Percentiles rank a stretch among this genome's conserved stretches.
Conservation (phyloP, 1,140 invertebrate genomes). For the Pseudomyrmex dendroicus region DNA sequence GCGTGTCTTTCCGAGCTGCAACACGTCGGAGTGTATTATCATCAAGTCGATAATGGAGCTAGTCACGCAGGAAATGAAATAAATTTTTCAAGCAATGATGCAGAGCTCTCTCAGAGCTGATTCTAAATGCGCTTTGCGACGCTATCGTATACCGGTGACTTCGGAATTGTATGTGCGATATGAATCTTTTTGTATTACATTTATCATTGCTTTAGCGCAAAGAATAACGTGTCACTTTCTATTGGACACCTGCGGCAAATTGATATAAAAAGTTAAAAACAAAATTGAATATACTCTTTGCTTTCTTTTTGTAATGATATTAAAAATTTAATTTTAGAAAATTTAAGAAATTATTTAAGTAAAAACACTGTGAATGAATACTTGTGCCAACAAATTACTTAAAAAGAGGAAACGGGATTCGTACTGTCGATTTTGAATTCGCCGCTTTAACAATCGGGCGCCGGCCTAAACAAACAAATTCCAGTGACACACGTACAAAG, state of each 20-base stretch:
- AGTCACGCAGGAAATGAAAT: not conserved
- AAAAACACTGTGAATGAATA: not conserved
- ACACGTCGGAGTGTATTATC: not conserved
- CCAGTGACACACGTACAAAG: not conserved
- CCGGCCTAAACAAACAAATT: constrained; percentile 32
- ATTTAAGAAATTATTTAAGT: no score
- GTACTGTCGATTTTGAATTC: not conserved
- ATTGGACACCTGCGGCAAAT: not conserved
- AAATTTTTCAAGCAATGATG: constrained; percentile 3
- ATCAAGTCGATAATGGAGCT: not conserved
- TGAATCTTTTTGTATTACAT: not conserved
- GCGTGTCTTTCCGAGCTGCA: constrained; percentile 8
- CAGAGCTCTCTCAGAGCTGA: not conserved
- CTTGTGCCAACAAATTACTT: constrained; percentile 19
- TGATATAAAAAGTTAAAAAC: not conserved
- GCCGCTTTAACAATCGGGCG: not conserved
- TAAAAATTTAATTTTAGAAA: not conserved
- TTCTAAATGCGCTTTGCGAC: not conserved
- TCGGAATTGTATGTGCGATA: not conserved
- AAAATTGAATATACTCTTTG: not conserved
- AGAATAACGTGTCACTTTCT: not conserved
- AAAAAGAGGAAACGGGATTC: not conserved
- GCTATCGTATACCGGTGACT: constrained; percentile 1
- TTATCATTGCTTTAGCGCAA: not conserved
- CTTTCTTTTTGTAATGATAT: not conserved